A percentile compares a stretch with the other conserved stretches of the same genome.
Evolutionary conservation across 2,888 invertebrate species (phyloP).

Genomic region (Chloroclystis v-ata): DNA sequence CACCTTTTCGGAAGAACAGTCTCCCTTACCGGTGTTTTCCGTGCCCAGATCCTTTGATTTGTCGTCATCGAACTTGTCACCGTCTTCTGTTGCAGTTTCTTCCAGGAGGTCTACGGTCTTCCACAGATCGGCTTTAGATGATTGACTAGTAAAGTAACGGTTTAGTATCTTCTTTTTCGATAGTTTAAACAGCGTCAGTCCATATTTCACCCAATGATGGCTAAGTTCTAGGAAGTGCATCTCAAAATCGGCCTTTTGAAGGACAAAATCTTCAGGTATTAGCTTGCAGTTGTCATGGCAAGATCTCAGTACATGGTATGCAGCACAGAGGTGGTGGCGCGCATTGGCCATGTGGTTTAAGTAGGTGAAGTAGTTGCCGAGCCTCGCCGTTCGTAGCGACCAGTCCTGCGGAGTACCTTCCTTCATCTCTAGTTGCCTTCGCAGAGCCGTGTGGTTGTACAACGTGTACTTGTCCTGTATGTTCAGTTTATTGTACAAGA

Average conservation of each 20-base stretch:
- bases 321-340: slow-evolving; percentile 82
- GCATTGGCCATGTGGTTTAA: slow-evolving; percentile 67
- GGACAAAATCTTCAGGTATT: slow-evolving; percentile 62
- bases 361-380: slow-evolving; percentile 74
- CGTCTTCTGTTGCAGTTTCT: slow-evolving; percentile 34
- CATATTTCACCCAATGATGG: slow-evolving; percentile 80
- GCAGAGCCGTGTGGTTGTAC: slow-evolving; percentile 76
- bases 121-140: slow-evolving; percentile 57
- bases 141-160: slow-evolving; percentile 56
- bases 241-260: slow-evolving; percentile 63
- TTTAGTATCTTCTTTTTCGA: slow-evolving; percentile 72
- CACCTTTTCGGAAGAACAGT: slow-evolving; percentile 42
- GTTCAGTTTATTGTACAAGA: slow-evolving; percentile 77
- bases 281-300: slow-evolving; percentile 74
- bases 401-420: slow-evolving; percentile 78
- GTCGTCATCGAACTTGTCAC: slow-evolving; percentile 49
- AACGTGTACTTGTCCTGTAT: slow-evolving; percentile 71
- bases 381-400: slow-evolving; percentile 73
- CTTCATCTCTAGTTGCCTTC: slow-evolving; percentile 75
- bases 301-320: slow-evolving; percentile 75
- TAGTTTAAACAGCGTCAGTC: slow-evolving; percentile 74
- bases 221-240: slow-evolving; percentile 72
- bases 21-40: slow-evolving; percentile 59
- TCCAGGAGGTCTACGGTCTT: slow-evolving; percentile 52
- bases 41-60: slow-evolving; percentile 54